Base-by-base conservation (phyloP, 2,113 vertebrate species). In the Apodemus speciosus region DNA sequence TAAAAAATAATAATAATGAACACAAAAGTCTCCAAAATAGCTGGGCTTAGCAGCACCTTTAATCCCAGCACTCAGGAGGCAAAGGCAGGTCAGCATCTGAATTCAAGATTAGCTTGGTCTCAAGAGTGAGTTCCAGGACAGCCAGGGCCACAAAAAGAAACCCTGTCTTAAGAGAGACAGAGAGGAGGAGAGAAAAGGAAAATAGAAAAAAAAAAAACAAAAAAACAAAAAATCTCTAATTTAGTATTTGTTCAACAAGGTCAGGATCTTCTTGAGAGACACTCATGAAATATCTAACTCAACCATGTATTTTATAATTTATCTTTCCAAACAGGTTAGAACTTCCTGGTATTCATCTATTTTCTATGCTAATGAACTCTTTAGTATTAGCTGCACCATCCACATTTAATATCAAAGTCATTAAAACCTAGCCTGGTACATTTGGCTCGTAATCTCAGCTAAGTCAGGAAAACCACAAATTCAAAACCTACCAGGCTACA, bases 281-380 rank as follows among this genome's bases (percentile, higher is more conserved):
- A 84, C 32, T 88, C 25, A 56, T 25, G 18, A 83, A 84, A 84
- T 32, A 81, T 23, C 16, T 58, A 86, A 90, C 3, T 51, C 9
- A 81, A 90, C 30, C 72, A 77, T 53, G 56, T 64, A 56, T 72
- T 79, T 85, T 85, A 89, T 32, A 38, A 76, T 51, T 85, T 11
- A 89, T 16, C 71, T 72, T 95, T 15, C 66, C 40, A 93, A n/a
- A 69, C 23, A 46, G 58, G 43, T 49, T 49, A 75, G 20, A 75
- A 71, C 64, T 69, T n/a, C 72, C 66, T 73, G 46, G 38, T 51
- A 81, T 58, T 93, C 49, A 38, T 46, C 8, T 84, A 27, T 58
- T 51, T 88, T 83, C 60, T 71, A 23, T 66, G 62, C 49, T 66
- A 95, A 88, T 88, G n/a, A 88, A 80, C 64, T 53, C 25, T 87